A percentile compares a stretch with the other conserved stretches of the same genome.
These are phyloP conservation scores for Apoda limacodes DNA, from an alignment of 2,888 invertebrate species.

Conservation along the genomic window DNA sequence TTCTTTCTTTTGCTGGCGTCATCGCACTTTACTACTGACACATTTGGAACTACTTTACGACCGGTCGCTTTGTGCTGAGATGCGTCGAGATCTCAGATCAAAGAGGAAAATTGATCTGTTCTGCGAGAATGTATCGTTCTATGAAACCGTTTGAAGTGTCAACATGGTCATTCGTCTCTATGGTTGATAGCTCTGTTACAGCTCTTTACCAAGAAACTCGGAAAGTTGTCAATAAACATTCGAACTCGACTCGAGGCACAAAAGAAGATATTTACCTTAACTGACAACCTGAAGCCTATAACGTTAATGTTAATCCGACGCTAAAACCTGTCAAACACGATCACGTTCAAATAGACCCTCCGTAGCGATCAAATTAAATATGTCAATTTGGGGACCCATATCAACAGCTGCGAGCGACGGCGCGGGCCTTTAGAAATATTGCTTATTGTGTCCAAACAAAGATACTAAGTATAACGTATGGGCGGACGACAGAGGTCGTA, in stretches of 20 bases:
- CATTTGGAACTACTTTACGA: conserved; percentile 60
- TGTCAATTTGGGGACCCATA: conserved; percentile 70
- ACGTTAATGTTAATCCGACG: conserved; percentile 64
- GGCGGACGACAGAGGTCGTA: conserved; percentile 66
- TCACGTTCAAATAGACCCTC: conserved; percentile 48
- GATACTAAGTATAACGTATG: conserved; percentile 71
- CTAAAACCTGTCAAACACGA: conserved; percentile 66
- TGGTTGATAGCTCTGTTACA: conserved; percentile 10
- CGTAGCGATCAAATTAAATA: conserved; percentile 69
- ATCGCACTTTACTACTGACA: conserved; percentile 56
- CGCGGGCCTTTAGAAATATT: conserved; percentile 66
- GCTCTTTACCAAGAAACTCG: conserved; percentile 26
- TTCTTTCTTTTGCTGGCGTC: conserved; percentile 40
- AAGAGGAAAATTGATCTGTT: conserved; percentile 58
- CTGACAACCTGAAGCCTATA: conserved; percentile 54
- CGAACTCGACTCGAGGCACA: conserved; percentile 17
- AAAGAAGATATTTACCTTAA: conserved; percentile 37
- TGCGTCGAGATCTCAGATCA: conserved; percentile 36
- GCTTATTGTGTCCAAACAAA: conserved; percentile 71
- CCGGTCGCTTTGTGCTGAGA: conserved; percentile 46
- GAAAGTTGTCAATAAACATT: conserved; percentile 31
- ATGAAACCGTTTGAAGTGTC: conserved; percentile 53
- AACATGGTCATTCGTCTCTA: conserved; percentile 25
- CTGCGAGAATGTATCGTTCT: conserved; percentile 28
- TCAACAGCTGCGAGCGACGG: conserved; percentile 68